These are phyloP conservation scores for Sceloporus undulatus DNA, from an alignment of 2,113 vertebrate species.

Conservation along the genomic window DNA sequence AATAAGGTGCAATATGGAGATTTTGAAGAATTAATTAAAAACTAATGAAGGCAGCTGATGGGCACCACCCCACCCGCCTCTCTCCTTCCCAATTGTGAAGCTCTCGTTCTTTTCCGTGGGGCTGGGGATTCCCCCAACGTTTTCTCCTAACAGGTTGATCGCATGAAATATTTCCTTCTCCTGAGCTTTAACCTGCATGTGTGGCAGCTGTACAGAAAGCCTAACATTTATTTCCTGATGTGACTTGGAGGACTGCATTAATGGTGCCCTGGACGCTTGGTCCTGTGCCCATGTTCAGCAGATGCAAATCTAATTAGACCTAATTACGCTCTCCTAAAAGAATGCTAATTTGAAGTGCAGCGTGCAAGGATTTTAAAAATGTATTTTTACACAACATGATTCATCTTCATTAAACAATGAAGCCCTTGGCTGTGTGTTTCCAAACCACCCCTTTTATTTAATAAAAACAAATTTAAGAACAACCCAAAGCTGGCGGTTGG, in stretches of 20 bases:
- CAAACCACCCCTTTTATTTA: slow-evolving; percentile 17
- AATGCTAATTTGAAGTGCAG: background rate
- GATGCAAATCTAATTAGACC: slow-evolving; percentile 41
- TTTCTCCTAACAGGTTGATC: background rate
- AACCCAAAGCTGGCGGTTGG: too few relatives aligned
- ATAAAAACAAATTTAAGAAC: too few relatives aligned
- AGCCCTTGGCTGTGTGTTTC: slow-evolving; percentile 14
- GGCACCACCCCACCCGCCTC: background rate
- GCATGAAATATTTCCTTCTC: background rate
- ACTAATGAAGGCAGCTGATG: slow-evolving; percentile 24
- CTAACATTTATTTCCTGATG: accelerated
- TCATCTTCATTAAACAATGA: slow-evolving; percentile 21
- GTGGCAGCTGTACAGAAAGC: slow-evolving; percentile 13
- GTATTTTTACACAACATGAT: slow-evolving; percentile 56
- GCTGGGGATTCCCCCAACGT: too few relatives aligned
- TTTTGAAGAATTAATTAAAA: slow-evolving; percentile 36
- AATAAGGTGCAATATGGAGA: slow-evolving; percentile 18
- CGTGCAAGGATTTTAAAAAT: slow-evolving; percentile 37
- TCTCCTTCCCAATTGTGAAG: too few relatives aligned
- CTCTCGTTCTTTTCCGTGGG: background rate
- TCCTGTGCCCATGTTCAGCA: slow-evolving; percentile 17
- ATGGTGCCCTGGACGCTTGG: slow-evolving; percentile 31
- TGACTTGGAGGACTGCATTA: slow-evolving; percentile 41
- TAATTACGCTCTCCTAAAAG: slow-evolving; percentile 50
- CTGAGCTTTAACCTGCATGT: background rate